Conservation (phyloP, 2,888 invertebrate genomes). For the Drosophila anomalata region DNA sequence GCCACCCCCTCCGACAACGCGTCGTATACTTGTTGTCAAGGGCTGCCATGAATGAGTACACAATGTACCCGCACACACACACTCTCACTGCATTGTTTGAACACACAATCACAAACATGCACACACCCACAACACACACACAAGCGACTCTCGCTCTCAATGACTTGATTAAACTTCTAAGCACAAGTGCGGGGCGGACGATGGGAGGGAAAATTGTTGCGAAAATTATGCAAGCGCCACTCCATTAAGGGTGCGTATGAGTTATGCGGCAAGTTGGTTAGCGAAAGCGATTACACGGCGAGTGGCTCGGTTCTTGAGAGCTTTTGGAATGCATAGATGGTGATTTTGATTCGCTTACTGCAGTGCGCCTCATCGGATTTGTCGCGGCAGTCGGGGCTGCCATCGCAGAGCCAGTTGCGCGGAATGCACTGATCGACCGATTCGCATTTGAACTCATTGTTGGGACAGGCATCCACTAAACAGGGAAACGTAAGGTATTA, state of each 20-base stretch:
- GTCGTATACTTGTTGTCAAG: constrained; percentile 58
- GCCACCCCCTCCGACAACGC: constrained; percentile 49
- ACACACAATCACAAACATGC: constrained; percentile 6
- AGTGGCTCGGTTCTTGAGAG: not conserved
- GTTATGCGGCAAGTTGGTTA: constrained; percentile 44
- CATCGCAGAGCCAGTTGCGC: constrained; percentile 89
- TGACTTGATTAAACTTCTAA: constrained; percentile 68
- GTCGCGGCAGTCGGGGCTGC: constrained; percentile 87
- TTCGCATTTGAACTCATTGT: constrained; percentile 88
- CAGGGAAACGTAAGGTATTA: constrained; percentile 6
- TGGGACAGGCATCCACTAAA: constrained; percentile 83
- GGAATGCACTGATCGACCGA: constrained; percentile 88
- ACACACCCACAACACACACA: not conserved
- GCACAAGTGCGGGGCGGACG: constrained; percentile 12
- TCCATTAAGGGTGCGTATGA: constrained; percentile 59
- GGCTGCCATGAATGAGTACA: constrained; percentile 28
- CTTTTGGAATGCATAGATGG: constrained; percentile 4
- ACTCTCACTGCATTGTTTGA: constrained; percentile 11
- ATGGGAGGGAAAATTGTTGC: constrained; percentile 47
- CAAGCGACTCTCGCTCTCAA: constrained; percentile 45
- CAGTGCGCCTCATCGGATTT: constrained; percentile 89
- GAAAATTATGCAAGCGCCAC: constrained; percentile 68
- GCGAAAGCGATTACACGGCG: constrained; percentile 18
- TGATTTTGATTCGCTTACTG: constrained; percentile 84
- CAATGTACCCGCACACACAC: constrained; percentile 19